Conservation (phyloP, 2,113 vertebrate genomes). For the Salvelinus fontinalis region DNA sequence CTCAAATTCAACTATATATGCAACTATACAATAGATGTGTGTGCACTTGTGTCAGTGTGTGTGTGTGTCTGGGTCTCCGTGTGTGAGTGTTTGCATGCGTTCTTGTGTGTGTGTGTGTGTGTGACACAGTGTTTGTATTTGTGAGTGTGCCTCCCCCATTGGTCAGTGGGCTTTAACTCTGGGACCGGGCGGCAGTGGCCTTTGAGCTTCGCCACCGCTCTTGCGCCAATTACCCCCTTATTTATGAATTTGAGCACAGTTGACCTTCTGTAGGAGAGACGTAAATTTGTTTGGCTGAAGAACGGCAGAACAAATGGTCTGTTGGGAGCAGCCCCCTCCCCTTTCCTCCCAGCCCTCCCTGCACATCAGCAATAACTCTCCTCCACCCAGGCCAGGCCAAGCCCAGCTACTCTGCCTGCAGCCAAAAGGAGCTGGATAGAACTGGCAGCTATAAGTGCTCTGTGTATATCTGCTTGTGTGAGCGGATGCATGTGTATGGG, state of each 20-base stretch:
- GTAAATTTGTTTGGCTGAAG: conserved; percentile 68
- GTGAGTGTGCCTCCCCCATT: no score
- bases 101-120: not conserved
- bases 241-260: conserved; percentile 70
- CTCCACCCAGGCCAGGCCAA: conserved; percentile 23
- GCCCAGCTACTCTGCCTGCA: conserved; percentile 28
- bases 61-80: no score
- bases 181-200: conserved; percentile 29
- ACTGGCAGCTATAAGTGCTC: not conserved
- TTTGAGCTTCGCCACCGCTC: conserved; percentile 40
- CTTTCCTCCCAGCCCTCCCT: not conserved
- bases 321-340: not conserved
- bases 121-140: not conserved
- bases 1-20: no score
- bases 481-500: not conserved
- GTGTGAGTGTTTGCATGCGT: not conserved
- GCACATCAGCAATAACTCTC: conserved; percentile 46
- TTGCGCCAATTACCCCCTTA: conserved; percentile 62
- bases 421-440: not conserved
- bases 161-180: conserved; percentile 49
- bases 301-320: conserved; percentile 59
- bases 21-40: no score
- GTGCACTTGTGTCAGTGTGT: no score
- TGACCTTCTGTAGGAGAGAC: conserved; percentile 69
- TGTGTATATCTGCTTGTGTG: conserved; percentile 1